A percentile compares a stretch with the other conserved stretches of the same genome.
These are phyloP conservation scores for Theropithecus gelada DNA, from an alignment of 2,113 vertebrate species.

Conservation along the genomic window DNA sequence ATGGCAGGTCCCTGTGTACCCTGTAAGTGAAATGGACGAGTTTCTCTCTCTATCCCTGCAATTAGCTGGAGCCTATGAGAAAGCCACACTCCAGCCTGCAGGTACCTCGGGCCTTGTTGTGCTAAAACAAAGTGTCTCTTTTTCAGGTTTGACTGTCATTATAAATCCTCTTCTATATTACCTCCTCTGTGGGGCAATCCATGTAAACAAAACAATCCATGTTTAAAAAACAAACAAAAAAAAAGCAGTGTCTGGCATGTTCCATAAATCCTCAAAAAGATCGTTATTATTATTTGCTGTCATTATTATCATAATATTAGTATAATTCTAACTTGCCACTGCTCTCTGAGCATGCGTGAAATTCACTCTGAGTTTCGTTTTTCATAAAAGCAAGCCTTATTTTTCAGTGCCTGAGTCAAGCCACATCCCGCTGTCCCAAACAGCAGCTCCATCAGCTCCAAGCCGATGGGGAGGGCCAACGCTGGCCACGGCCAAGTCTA, in stretches of 20 bases:
- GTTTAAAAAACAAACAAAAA: background rate
- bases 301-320: accelerated
- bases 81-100: background rate
- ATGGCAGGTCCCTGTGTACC: background rate
- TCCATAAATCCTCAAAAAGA: background rate
- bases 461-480: background rate
- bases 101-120: background rate
- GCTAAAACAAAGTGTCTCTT: background rate
- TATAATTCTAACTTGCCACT: background rate
- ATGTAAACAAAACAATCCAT: background rate
- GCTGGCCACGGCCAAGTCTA: accelerated
- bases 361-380: background rate
- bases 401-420: background rate
- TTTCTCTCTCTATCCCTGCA: background rate
- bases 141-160: background rate
- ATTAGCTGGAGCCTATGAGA: background rate
- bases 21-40: background rate
- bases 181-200: background rate
- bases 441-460: background rate
- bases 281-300: background rate
- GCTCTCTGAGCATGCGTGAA: background rate
- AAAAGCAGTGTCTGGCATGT: accelerated
- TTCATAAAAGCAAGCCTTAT: background rate
- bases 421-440: background rate
- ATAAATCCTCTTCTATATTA: background rate